A percentile compares a stretch with the other conserved stretches of the same genome.
phyloP scores from a whole-genome alignment of 2,888 invertebrate species.

The Lamproptera curius region DNA sequence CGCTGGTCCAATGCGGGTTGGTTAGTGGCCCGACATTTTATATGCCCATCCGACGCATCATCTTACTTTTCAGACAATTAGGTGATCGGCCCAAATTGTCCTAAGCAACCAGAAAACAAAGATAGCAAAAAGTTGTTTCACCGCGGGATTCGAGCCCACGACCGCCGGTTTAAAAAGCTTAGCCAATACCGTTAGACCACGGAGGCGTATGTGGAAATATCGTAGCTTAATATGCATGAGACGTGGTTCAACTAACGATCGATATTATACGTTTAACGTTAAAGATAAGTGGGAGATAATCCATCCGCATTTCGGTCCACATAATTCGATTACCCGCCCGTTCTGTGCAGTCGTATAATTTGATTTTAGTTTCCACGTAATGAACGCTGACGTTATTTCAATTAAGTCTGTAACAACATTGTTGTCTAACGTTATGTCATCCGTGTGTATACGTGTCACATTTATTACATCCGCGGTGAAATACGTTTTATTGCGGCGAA shows the following conservation, averaged over 20 bases:
- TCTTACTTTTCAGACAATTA: too few relatives aligned
- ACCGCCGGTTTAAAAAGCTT: too few relatives aligned
- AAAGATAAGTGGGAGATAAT: conserved; percentile 19
- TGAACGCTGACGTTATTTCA: conserved; percentile 23
- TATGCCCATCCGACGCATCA: too few relatives aligned
- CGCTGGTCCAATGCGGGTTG: too few relatives aligned
- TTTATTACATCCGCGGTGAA: background rate
- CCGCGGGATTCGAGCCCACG: too few relatives aligned
- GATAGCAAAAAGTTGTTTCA: too few relatives aligned
- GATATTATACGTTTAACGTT: conserved; percentile 16
- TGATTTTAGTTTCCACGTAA: conserved; percentile 25
- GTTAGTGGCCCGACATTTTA: too few relatives aligned
- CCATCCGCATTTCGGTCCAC: conserved; percentile 15
- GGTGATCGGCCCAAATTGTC: too few relatives aligned
- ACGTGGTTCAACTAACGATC: conserved; percentile 10
- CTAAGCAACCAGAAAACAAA: too few relatives aligned
- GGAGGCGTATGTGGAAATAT: too few relatives aligned
- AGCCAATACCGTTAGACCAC: too few relatives aligned
- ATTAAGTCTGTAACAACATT: conserved; percentile 21
- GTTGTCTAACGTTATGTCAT: conserved; percentile 9
- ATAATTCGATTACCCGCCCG: conserved; percentile 16
- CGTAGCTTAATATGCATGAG: conserved; percentile 13
- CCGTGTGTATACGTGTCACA: conserved; percentile 10
- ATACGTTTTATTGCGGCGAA: conserved; percentile 8
- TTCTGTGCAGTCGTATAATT: conserved; percentile 22